These are phyloP conservation scores for Poecilia latipinna DNA, from an alignment of 2,113 vertebrate species.

Conservation along the genomic window DNA sequence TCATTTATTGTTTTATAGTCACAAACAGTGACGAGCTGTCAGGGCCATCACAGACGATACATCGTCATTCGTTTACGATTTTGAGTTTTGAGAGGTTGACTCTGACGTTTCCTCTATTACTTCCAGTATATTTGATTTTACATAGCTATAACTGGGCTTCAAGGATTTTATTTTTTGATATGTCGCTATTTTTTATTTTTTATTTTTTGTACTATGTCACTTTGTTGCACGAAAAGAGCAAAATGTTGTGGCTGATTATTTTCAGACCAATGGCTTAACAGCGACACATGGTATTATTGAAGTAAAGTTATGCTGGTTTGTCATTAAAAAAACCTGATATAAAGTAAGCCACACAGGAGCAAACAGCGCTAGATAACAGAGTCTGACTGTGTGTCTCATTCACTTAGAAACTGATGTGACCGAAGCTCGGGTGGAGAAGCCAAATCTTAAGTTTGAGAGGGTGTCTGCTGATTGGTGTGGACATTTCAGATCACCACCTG, in stretches of 20 bases:
- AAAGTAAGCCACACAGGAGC: slow-evolving; percentile 45
- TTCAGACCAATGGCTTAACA: background rate
- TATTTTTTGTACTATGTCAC: background rate
- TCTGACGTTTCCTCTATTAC: background rate
- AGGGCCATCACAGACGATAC: background rate
- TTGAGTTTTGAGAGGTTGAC: background rate
- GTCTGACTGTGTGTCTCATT: slow-evolving; percentile 77
- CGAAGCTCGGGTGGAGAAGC: slow-evolving; percentile 64
- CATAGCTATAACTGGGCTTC: background rate
- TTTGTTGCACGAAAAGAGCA: background rate
- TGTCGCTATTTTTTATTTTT: no score
- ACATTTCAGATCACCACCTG: slow-evolving; percentile 73
- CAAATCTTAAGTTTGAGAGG: slow-evolving; percentile 78
- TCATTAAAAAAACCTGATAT: background rate
- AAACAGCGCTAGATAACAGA: slow-evolving; percentile 79
- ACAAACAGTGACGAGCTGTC: no score
- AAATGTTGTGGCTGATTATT: no score
- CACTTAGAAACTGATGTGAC: slow-evolving; percentile 67
- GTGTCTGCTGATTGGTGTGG: slow-evolving; percentile 76
- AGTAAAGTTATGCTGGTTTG: slow-evolving; percentile 2
- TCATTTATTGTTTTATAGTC: no score
- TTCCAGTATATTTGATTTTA: background rate
- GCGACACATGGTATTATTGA: background rate
- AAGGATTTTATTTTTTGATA: background rate
- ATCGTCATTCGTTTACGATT: background rate